phyloP scores from a whole-genome alignment of 2,888 invertebrate species.

The Dicranocentrus wangi region DNA sequence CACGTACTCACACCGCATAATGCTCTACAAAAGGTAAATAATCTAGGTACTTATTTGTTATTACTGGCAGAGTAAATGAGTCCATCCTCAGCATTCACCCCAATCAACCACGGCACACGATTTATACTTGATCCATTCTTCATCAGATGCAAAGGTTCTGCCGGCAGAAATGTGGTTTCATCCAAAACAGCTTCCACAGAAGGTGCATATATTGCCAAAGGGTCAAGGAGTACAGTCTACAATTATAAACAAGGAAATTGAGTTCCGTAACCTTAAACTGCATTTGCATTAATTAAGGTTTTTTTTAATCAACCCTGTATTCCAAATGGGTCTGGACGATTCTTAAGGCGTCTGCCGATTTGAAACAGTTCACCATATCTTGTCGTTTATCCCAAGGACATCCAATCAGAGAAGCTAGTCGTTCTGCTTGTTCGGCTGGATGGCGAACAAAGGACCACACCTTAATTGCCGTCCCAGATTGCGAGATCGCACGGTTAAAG shows the following conservation, averaged over 20 bases:
- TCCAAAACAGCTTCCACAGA: conserved; percentile 61
- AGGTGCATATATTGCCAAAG: conserved; percentile 67
- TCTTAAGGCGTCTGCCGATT: conserved; percentile 50
- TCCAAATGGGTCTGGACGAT: conserved; percentile 65
- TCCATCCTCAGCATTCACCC: conserved; percentile 69
- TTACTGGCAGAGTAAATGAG: conserved; percentile 66
- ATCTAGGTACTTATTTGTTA: background rate
- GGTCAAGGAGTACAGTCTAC: conserved; percentile 63
- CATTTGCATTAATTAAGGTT: no score
- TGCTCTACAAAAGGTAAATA: background rate
- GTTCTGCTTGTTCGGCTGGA: conserved; percentile 60
- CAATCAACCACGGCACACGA: conserved; percentile 65
- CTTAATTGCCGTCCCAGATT: conserved; percentile 66
- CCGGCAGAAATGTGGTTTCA: conserved; percentile 62
- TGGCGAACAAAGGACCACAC: conserved; percentile 55
- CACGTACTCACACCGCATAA: no score
- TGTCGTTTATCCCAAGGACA: conserved; percentile 59
- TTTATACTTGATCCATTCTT: conserved; percentile 58
- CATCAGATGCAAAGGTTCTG: conserved; percentile 65
- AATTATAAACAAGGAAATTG: no score
- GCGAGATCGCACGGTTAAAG: conserved; percentile 63
- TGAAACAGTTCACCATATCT: conserved; percentile 62
- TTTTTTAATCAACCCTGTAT: no score
- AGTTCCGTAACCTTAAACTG: no score
- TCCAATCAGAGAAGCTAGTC: conserved; percentile 50